Conservation (phyloP, 2,113 vertebrate genomes). For the Plotosus lineatus region DNA sequence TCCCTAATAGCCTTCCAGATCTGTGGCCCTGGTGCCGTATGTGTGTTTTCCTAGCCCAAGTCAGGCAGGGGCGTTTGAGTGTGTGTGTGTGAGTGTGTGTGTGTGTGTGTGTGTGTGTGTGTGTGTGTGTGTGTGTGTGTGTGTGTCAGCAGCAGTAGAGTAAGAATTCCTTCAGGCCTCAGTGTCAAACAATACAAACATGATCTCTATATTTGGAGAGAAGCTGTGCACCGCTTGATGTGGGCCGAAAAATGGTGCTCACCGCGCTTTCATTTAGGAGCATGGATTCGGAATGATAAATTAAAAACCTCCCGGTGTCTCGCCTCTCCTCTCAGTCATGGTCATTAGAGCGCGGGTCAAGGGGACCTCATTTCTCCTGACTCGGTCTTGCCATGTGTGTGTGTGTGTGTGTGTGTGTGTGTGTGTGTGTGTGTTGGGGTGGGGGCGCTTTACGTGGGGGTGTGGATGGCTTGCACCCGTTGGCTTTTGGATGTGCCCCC, state of each 20-base stretch:
- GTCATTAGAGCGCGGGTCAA: conserved; percentile 35
- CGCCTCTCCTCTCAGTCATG: conserved; percentile 31
- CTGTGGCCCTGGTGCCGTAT: conserved; percentile 36
- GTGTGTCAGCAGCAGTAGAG: conserved; percentile 50
- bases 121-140: conserved; percentile 6
- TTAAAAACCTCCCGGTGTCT: conserved; percentile 50
- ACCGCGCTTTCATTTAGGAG: conserved; percentile 57
- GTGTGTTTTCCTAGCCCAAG: conserved; percentile 45
- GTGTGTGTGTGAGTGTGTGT: conserved; percentile 23
- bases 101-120: conserved; percentile 32
- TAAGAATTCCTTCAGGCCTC: conserved; percentile 59
- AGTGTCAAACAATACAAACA: conserved; percentile 65
- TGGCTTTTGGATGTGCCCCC: conserved; percentile 43
- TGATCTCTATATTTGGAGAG: conserved; percentile 65
- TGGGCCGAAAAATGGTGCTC: conserved; percentile 20
- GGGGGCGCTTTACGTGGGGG: background rate
- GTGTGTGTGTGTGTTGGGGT: conserved; percentile 6
- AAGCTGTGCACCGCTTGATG: conserved; percentile 43
- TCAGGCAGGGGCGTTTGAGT: background rate
- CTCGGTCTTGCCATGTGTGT: conserved; percentile 35
- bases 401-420: conserved; percentile 13
- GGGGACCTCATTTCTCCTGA: conserved; percentile 46
- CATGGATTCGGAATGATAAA: conserved; percentile 61
- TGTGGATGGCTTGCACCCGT: conserved; percentile 33
- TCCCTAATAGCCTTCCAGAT: conserved; percentile 48